phyloP scores from a whole-genome alignment of 2,113 vertebrate species.

The Xenopus tropicalis region UCB_Xtro_10.0 CM004450.2:56517501-56518000 shows the following conservation, averaged over 20 bases:
- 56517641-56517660: slow-evolving; percentile 33
- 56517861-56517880: slow-evolving; percentile 44
- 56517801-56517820: slow-evolving; percentile 18
- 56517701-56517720: slow-evolving; percentile 22
- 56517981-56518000: slow-evolving; percentile 19
- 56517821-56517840: slow-evolving; percentile 39
- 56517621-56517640: slow-evolving; percentile 11
- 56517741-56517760: slow-evolving; percentile 19
- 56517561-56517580: slow-evolving; percentile 10
- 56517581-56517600: not conserved
- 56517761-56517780: slow-evolving; percentile 42
- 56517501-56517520: not conserved
- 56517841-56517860: slow-evolving; percentile 39
- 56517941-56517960: slow-evolving; percentile 28
- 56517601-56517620: not conserved
- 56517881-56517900: slow-evolving; percentile 38
- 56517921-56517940: slow-evolving; percentile 29
- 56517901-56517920: slow-evolving; percentile 42
- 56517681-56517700: slow-evolving; percentile 9
- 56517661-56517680: slow-evolving; percentile 37
- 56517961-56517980: slow-evolving; percentile 26
- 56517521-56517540: not conserved
- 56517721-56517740: slow-evolving; percentile 27
- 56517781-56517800: slow-evolving; percentile 40
- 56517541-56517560: slow-evolving; percentile 1